These are phyloP conservation scores for Oscheius sp. DNA, from an alignment of 1,140 invertebrate species.

Conservation along the genomic window DNA sequence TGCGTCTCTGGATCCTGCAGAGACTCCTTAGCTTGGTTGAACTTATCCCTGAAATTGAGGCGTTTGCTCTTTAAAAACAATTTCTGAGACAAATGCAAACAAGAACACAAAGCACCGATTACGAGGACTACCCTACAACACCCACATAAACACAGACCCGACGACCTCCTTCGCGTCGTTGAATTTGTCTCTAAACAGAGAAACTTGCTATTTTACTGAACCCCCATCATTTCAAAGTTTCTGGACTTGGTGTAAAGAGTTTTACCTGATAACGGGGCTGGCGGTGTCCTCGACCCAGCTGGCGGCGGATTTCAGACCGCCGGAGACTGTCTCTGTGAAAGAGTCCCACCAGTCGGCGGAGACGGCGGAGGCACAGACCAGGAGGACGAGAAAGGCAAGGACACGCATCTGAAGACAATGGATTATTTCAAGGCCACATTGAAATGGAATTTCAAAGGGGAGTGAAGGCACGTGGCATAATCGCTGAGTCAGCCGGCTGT, in stretches of 20 bases:
- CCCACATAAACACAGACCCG: no score
- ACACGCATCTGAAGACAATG: not conserved
- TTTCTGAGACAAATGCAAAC: not conserved
- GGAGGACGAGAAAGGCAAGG: not conserved
- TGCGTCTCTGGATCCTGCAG: slow-evolving; percentile 43
- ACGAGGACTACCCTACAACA: no score
- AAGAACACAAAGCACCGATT: not conserved
- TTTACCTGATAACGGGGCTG: slow-evolving; percentile 20
- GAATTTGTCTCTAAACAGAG: not conserved
- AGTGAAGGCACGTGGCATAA: not conserved
- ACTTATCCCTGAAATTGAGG: slow-evolving; percentile 34
- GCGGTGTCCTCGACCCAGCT: slow-evolving; percentile 35
- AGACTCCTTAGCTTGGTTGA: slow-evolving; percentile 39
- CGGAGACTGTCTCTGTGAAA: slow-evolving; percentile 28
- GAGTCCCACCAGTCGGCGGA: slow-evolving; percentile 38
- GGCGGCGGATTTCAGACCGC: slow-evolving; percentile 17
- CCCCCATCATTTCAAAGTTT: not conserved
- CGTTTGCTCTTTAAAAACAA: no score
- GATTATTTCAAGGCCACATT: not conserved
- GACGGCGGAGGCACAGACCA: slow-evolving; percentile 7
- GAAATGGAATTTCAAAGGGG: not conserved
- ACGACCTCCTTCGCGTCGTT: not conserved
- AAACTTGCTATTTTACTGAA: not conserved
- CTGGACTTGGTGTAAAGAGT: not conserved
- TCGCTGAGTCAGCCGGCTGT: not conserved